Percentiles rank a stretch among this genome's conserved stretches.
Evolutionary conservation across 2,888 invertebrate species (phyloP).

Genomic region (Drosophila anomalipes): DNA sequence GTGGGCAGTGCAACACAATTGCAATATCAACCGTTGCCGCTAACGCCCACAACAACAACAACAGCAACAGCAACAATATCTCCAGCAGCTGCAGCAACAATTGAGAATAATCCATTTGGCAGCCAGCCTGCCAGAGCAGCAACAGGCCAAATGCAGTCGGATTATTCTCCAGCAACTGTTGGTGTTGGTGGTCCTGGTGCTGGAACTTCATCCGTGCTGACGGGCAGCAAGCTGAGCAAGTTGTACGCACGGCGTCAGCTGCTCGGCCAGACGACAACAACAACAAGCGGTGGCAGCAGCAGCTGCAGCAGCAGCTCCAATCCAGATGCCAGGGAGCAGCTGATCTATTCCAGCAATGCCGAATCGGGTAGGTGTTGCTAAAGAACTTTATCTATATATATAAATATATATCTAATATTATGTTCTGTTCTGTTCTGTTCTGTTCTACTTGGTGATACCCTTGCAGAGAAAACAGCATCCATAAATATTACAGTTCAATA

Average conservation of each 20-base stretch:
- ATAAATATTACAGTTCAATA: not conserved
- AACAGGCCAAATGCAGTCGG: conserved; percentile 27
- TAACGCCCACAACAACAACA: conserved; percentile 46
- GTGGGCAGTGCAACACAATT: conserved; percentile 64
- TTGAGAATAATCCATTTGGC: conserved; percentile 11
- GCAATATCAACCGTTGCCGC: conserved; percentile 82
- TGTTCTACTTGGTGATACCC: not conserved
- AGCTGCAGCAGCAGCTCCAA: conserved; percentile 48
- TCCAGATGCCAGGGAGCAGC: conserved; percentile 51
- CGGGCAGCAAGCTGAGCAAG: conserved; percentile 67
- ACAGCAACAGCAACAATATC: conserved; percentile 16
- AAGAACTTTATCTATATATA: not conserved
- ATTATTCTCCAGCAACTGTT: conserved; percentile 3
- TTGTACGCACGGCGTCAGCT: conserved; percentile 69
- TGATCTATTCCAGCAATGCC: conserved; percentile 32
- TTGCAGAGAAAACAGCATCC: not conserved
- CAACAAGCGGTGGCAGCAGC: conserved; percentile 2
- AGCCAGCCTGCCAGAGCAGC: conserved; percentile 40
- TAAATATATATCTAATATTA: not conserved
- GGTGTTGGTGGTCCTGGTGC: conserved; percentile 12
- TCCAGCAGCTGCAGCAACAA: conserved; percentile 14
- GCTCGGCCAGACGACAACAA: conserved; percentile 51
- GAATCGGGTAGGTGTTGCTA: conserved; percentile 55
- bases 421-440: not conserved
- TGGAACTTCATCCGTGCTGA: conserved; percentile 9